Evolutionary conservation across 2,888 invertebrate species (phyloP).

Genomic region (Spatulosminthurus flaviceps): DNA sequence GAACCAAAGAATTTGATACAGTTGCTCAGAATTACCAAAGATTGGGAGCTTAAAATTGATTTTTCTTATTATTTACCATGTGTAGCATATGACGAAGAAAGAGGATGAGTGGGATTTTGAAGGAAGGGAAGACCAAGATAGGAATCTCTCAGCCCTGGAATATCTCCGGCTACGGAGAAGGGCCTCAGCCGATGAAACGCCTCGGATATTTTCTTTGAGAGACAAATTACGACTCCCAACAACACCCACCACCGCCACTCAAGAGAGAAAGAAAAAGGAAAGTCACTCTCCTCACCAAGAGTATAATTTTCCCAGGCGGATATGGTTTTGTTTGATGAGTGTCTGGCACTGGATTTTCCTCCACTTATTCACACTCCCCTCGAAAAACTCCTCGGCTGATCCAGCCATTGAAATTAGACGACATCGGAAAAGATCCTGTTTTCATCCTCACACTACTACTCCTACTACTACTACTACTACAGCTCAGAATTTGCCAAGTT

Average conservation of each 20-base stretch:
- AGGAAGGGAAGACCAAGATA: neutral
- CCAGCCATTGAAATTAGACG: too few species aligned
- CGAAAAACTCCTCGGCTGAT: neutral
- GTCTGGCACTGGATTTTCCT: slow-evolving; percentile 3
- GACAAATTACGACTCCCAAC: slow-evolving; percentile 11
- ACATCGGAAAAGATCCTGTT: neutral
- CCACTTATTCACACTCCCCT: neutral
- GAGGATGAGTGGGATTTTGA: neutral
- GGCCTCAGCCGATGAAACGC: too few species aligned
- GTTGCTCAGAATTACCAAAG: too few species aligned
- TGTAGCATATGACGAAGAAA: neutral
- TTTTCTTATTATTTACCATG: too few species aligned
- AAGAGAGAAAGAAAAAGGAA: neutral
- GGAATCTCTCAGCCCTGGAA: neutral
- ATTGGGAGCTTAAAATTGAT: neutral
- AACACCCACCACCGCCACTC: too few species aligned
- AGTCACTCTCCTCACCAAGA: neutral
- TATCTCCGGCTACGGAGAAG: neutral
- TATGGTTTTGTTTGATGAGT: slow-evolving; percentile 16
- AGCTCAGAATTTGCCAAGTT: too few species aligned
- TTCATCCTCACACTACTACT: neutral
- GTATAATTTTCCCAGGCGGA: slow-evolving; percentile 14
- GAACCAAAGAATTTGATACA: too few species aligned
- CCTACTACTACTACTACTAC: too few species aligned
- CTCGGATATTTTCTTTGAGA: neutral